Conservation (phyloP, 2,797 vertebrate genomes). For the Streptopelia turtur region DNA sequence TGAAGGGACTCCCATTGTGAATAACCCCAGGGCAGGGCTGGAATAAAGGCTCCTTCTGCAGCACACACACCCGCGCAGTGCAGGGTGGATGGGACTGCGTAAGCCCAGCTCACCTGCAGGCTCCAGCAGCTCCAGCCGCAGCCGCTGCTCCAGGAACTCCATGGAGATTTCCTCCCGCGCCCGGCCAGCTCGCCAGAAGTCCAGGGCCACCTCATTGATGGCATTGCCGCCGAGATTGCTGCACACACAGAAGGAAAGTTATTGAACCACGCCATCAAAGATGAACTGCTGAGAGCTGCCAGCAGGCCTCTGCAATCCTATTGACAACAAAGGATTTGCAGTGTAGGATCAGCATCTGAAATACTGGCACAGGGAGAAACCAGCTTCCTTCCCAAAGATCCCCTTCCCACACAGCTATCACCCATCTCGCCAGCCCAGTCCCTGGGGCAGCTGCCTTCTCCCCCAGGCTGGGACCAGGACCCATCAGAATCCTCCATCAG, state of each 20-base stretch:
- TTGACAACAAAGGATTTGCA: accelerated
- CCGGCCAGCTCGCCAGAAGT: slow-evolving; percentile 89
- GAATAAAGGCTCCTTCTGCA: background rate
- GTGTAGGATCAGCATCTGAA: background rate
- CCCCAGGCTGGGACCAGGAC: background rate
- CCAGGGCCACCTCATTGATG: slow-evolving; percentile 90
- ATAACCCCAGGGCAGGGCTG: accelerated
- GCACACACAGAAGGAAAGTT: background rate
- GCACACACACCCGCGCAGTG: too few species aligned
- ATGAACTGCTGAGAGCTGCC: background rate
- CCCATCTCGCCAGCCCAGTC: background rate
- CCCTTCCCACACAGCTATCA: background rate
- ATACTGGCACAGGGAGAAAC: background rate
- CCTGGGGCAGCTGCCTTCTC: background rate
- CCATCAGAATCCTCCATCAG: background rate
- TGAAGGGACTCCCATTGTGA: accelerated
- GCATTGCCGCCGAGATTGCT: slow-evolving; percentile 90
- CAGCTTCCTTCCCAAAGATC: background rate
- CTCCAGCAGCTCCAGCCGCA: slow-evolving; percentile 85
- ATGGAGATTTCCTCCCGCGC: slow-evolving; percentile 90
- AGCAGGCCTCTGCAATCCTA: background rate
- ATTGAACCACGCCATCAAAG: accelerated
- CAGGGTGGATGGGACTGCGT: too few species aligned
- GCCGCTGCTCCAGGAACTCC: slow-evolving; percentile 86
- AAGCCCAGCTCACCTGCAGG: slow-evolving; percentile 77